Conservation (phyloP, 2,888 invertebrate species). For the Shargacucullia verbasci region DNA sequence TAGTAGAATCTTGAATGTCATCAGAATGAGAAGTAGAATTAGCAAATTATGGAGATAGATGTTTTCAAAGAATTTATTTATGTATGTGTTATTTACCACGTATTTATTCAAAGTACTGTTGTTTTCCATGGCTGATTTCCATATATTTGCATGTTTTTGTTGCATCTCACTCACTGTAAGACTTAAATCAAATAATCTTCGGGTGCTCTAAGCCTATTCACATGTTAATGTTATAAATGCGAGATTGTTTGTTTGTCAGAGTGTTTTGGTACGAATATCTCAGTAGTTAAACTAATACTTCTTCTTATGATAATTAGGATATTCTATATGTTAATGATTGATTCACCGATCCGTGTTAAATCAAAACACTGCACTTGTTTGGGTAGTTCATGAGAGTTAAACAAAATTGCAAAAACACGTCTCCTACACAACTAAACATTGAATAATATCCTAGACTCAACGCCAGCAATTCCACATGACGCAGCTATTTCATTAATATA, state of each 20-base stretch:
- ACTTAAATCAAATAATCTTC: constrained; percentile 35
- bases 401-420: no score
- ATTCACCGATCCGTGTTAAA: no score
- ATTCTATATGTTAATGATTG: background rate
- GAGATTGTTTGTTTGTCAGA: constrained; percentile 22
- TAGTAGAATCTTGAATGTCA: no score
- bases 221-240: constrained; percentile 36
- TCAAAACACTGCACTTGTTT: no score
- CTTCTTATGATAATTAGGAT: background rate
- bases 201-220: constrained; percentile 29
- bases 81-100: constrained; percentile 27
- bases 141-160: constrained; percentile 48
- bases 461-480: constrained; percentile 21
- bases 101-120: constrained; percentile 11
- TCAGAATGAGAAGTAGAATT: no score
- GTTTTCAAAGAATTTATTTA: no score
- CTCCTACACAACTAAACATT: background rate
- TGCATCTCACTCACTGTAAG: constrained; percentile 30
- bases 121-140: constrained; percentile 22
- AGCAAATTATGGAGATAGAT: no score
- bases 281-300: background rate
- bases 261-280: constrained; percentile 3
- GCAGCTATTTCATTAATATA: constrained; percentile 43
- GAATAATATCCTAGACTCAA: constrained; percentile 16
- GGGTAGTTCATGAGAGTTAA: no score